phyloP scores from a whole-genome alignment of 2,888 invertebrate species.

The Drosophila yooni region DNA sequence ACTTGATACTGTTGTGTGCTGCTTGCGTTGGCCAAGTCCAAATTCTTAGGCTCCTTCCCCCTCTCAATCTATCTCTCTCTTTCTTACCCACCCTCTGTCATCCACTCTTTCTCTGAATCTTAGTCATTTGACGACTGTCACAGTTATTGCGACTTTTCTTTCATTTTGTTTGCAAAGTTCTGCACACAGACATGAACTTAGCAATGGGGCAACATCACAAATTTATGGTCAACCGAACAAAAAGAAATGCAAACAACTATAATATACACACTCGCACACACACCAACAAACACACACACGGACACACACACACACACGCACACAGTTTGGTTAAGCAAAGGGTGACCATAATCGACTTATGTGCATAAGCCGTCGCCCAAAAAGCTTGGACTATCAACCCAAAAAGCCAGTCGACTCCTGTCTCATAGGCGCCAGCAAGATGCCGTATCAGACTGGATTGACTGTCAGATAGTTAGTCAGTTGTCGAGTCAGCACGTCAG shows the following conservation, averaged over 20 bases:
- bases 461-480: constrained; percentile 19
- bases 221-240: constrained; percentile 74
- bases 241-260: constrained; percentile 37
- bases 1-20: constrained; percentile 79
- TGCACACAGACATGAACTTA: constrained; percentile 44
- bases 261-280: constrained; percentile 6
- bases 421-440: constrained; percentile 41
- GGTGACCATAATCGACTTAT: constrained; percentile 78
- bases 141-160: constrained; percentile 73
- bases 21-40: constrained; percentile 51
- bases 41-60: constrained; percentile 21
- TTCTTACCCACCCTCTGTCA: neutral
- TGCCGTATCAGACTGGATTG: constrained; percentile 45
- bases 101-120: neutral
- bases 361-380: constrained; percentile 65
- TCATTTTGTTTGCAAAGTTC: constrained; percentile 66
- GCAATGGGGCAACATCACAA: constrained; percentile 60
- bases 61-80: neutral
- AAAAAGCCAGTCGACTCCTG: constrained; percentile 51
- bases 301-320: constrained; percentile 12
- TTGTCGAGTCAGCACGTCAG: constrained; percentile 32
- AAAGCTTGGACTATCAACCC: constrained; percentile 69
- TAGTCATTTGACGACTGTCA: constrained; percentile 55
- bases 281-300: constrained; percentile 1
- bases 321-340: constrained; percentile 48